Evolutionary conservation across 2,113 vertebrate genomes (phyloP).

Genomic region (Salvelinus alpinus): DNA sequence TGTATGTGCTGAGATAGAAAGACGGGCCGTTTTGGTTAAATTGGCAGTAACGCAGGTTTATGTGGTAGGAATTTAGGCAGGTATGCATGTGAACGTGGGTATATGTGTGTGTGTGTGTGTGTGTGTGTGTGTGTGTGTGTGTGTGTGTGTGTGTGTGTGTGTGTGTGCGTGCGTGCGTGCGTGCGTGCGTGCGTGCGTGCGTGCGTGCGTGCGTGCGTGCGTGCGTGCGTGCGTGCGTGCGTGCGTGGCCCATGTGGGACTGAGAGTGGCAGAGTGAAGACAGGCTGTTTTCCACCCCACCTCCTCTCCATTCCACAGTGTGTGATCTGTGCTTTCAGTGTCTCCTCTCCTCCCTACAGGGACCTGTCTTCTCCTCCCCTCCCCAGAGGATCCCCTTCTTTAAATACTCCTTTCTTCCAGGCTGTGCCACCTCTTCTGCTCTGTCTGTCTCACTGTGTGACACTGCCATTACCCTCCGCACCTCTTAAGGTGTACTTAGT

Average conservation of each 20-base stretch:
- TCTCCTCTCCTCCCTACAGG: slow-evolving; percentile 27
- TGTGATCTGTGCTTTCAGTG: slow-evolving; percentile 21
- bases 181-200: background rate
- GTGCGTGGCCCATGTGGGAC: background rate
- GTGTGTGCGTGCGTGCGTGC: no score
- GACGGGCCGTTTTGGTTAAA: no score
- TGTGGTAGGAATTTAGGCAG: no score
- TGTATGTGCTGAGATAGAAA: no score
- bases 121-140: background rate
- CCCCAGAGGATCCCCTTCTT: slow-evolving; percentile 6
- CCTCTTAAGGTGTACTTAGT: background rate
- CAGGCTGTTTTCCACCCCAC: background rate
- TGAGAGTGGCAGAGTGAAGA: background rate
- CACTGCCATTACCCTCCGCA: background rate
- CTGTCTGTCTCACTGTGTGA: background rate
- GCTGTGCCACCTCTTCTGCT: slow-evolving; percentile 20
- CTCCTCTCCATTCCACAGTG: slow-evolving; percentile 8
- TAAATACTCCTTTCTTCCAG: slow-evolving; percentile 24
- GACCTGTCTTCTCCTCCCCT: slow-evolving; percentile 16
- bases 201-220: no score
- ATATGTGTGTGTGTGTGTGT: background rate
- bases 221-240: background rate
- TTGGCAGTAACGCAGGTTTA: no score
- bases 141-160: no score
- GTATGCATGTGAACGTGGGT: background rate